Evolutionary conservation across 2,113 vertebrate species (phyloP).

Genomic region (crab-eating macaque (Macaca fascicularis)): DNA sequence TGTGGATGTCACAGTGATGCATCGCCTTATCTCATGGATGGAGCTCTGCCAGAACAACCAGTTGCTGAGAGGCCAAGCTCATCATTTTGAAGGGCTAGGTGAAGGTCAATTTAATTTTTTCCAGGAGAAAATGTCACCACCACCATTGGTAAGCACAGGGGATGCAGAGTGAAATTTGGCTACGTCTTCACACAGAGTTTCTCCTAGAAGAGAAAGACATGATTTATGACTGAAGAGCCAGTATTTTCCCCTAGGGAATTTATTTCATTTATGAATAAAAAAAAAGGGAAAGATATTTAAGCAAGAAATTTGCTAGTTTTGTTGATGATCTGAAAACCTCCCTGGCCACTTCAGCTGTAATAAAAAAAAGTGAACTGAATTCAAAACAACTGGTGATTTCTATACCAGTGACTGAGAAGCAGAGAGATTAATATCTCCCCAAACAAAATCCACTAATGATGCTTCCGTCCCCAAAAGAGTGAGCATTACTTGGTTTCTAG

Average conservation of each 20-base stretch:
- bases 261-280: slow-evolving; percentile 56
- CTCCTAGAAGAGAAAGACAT: slow-evolving; percentile 21
- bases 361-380: background rate
- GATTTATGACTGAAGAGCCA: slow-evolving; percentile 46
- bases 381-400: slow-evolving; percentile 34
- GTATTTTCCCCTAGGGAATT: background rate
- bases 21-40: background rate
- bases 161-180: background rate
- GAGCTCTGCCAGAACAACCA: background rate
- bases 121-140: slow-evolving; percentile 56
- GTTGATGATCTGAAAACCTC: slow-evolving; percentile 12
- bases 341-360: slow-evolving; percentile 37
- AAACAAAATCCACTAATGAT: background rate
- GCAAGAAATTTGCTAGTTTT: slow-evolving; percentile 1
- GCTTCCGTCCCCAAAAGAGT: background rate
- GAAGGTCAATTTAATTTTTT: slow-evolving; percentile 57
- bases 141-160: background rate
- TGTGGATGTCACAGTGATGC: background rate
- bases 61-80: slow-evolving; percentile 6
- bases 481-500: background rate
- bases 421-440: background rate
- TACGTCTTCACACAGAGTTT: background rate
- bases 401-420: background rate
- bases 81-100: slow-evolving; percentile 26
- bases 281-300: slow-evolving; percentile 52